Evolutionary conservation across 2,888 invertebrate genomes (phyloP), one percentile per base, ranked within the genome.

Genomic region (Panzeria rudis): DNA sequence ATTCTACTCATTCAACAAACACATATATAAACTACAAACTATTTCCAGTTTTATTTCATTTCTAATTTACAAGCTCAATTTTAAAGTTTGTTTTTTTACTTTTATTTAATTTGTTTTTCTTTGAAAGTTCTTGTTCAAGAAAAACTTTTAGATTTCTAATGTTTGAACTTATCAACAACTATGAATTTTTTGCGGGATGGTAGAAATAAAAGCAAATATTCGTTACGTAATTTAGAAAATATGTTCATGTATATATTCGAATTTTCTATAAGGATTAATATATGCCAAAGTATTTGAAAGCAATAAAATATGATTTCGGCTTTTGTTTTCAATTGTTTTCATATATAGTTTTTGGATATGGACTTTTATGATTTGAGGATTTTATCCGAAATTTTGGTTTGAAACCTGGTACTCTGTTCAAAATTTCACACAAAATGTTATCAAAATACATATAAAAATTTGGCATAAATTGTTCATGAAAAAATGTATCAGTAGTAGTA

Each of bases 41-140:
- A 23, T 35, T 68, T 56, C 44, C 23, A 23, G 56, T 68, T 77
- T n/a, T 59, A 56, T 47, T 76, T 56, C 1, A 11, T 44, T 56
- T 68, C n/a, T 17, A 56, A 68, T 59, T 75, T 64, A 47, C 41
- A 41, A n/a, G 23, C 9, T 56, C 47, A 77, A 68, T 68, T 77
- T 56, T 23, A 62, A 61, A 62, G 50, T 62, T 50, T 50, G 2
- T 17, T 61, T 4, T 50, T 23, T 50, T 20, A 5, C 13, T 17
- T 50, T 17, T 35, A 23, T 62, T 50, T 15, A 25, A 50, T 62
- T 72, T 62, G 11, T 13, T 38, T 15, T 11, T 32, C 23, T 72
- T 20, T 15, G 3, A n/a, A 62, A 73, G 50, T 73, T 73, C 50
- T 62, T 32, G n/a, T 35, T 62, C 23, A 62, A 61, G 17, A 35